Base-by-base conservation (phyloP, 2,113 vertebrate genomes). In the Clupea harengus region DNA sequence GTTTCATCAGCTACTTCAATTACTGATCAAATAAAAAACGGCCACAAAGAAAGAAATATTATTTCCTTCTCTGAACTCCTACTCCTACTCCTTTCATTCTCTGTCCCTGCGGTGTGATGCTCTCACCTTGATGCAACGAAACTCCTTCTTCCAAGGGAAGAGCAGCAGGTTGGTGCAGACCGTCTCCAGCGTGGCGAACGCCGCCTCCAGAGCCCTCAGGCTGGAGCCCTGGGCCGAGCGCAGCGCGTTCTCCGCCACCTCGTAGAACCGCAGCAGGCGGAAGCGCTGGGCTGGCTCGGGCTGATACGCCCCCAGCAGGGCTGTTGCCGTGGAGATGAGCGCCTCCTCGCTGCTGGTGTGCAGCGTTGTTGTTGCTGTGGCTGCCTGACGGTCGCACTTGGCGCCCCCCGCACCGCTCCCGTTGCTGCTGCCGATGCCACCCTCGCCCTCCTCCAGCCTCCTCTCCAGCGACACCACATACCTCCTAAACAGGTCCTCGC, bases 101-200 rank as follows among this genome's bases (percentile, higher is more conserved):
- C 50, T 52, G 50, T 52, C 15, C 13, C 2, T 52, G 50, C 15
- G 82, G 6, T 9, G 8, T 15, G 13, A 11, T 32, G n/a, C 10
- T 17, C 94, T 92, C 92, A 99, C 98, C 96, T 99, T 99, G 89
- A 99, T 99, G 89, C 92, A 98, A 89, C 95, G 96, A 93, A 99
- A 99, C 87, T 99, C 98, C 92, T 99, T 99, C 94, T 99, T 99
- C 98, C 98, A 99, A 2, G 98, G 98, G 90, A 97, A 99, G 75
- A 99, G 97, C 87, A 99, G 95, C 72, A 99, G 96, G 92, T 99
- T 99, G 92, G 97, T 93, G 85, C 96, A 98, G 92, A 99, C 88
- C 0, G 96, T 97, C 91, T 99, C 98, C 0, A 99, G 92, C 82
- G 97, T 93, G 81, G 94, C 92, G 84, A 99, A 99, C 50, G 98